Percentiles rank a stretch among this genome's conserved stretches.
Evolutionary conservation across 2,888 invertebrate species (phyloP).

Genomic region (Adelphocoris suturalis): DNA sequence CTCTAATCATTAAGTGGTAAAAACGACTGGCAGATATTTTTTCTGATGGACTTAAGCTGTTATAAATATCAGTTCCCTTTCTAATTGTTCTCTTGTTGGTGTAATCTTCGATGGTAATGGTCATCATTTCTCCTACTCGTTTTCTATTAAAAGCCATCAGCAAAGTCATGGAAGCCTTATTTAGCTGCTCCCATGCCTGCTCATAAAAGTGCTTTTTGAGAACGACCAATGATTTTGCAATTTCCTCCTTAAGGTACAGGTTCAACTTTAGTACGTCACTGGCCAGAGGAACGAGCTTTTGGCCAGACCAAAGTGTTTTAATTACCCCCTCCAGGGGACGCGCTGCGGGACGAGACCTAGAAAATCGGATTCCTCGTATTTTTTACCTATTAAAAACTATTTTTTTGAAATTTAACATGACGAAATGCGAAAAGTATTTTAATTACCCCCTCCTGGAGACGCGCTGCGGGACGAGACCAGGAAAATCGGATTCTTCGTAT

Average conservation of each 20-base stretch:
- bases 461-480: too few species aligned
- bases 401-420: too few species aligned
- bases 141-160: conserved; percentile 14
- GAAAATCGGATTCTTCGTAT: too few species aligned
- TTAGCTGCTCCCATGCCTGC: neutral
- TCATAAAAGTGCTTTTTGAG: neutral
- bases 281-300: conserved; percentile 4
- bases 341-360: too few species aligned
- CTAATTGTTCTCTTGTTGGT: neutral
- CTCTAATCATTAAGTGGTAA: neutral
- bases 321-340: too few species aligned
- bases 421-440: too few species aligned
- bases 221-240: neutral
- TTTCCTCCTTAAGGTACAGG: conserved; percentile 2
- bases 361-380: too few species aligned
- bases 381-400: too few species aligned
- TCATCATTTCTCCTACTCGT: conserved; percentile 24
- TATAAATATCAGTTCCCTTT: conserved; percentile 5
- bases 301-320: too few species aligned
- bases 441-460: too few species aligned
- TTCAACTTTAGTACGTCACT: neutral
- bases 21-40: neutral
- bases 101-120: neutral
- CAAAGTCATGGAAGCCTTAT: neutral
- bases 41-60: neutral